phyloP scores from a whole-genome alignment of 2,113 vertebrate species.

The Cnemophilus loriae region DNA sequence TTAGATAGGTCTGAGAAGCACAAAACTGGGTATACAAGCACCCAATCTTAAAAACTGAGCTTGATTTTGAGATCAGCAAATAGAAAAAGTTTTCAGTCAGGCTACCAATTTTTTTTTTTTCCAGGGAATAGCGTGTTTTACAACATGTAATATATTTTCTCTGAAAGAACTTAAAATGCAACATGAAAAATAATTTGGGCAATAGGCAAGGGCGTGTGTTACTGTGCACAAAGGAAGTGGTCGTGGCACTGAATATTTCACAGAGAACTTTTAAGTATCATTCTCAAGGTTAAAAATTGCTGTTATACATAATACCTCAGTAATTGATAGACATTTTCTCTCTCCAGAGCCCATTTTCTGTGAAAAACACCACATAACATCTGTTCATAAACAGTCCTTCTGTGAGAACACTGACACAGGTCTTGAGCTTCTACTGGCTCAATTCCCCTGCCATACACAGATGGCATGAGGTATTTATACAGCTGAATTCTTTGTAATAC shows the following conservation, averaged over 20 bases:
- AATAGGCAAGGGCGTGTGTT: conserved; percentile 1
- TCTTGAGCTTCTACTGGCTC: conserved; percentile 80
- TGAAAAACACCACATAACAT: conserved; percentile 95
- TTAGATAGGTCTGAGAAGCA: neutral
- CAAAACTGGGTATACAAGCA: neutral
- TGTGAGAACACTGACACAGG: conserved; percentile 91
- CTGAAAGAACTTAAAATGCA: neutral
- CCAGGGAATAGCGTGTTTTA: neutral
- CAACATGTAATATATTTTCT: neutral
- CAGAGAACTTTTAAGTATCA: conserved; percentile 72
- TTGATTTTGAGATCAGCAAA: neutral
- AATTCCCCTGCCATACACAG: conserved; percentile 95
- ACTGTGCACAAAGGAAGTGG: conserved; percentile 68
- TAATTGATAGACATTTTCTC: conserved; percentile 92
- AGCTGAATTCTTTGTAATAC: conserved; percentile 82
- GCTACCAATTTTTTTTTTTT: no score
- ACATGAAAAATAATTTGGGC: neutral
- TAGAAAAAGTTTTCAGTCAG: neutral
- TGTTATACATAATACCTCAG: conserved; percentile 80
- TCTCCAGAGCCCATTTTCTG: conserved; percentile 90
- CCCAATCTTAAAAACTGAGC: neutral
- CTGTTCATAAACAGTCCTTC: conserved; percentile 98
- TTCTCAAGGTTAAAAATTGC: conserved; percentile 87
- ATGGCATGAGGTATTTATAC: conserved; percentile 85
- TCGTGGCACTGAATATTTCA: conserved; percentile 39